Evolutionary conservation across 2,113 vertebrate species (phyloP).

Genomic region (Hylia prasina): DNA sequence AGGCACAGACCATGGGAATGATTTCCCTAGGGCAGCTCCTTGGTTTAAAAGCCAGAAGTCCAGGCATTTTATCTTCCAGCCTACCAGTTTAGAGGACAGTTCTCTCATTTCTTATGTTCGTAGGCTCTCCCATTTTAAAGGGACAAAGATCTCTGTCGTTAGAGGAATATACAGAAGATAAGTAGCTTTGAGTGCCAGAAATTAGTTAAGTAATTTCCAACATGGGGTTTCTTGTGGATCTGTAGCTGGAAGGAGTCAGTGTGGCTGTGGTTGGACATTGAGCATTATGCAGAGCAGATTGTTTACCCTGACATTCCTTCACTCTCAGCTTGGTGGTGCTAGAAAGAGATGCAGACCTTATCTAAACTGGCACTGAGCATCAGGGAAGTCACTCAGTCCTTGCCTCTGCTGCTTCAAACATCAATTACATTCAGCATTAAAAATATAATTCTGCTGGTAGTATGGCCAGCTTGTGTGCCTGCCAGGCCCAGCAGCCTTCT

Average conservation of each 20-base stretch:
- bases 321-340: background rate
- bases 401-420: background rate
- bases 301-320: background rate
- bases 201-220: slow-evolving; percentile 20
- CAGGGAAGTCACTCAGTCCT: background rate
- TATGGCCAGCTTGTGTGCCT: background rate
- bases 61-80: background rate
- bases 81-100: background rate
- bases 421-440: background rate
- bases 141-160: slow-evolving; percentile 7
- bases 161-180: background rate
- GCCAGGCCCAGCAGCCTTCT: background rate
- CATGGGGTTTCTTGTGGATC: background rate
- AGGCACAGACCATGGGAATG: background rate
- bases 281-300: background rate
- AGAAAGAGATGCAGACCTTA: background rate
- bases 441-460: background rate
- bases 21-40: background rate
- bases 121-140: background rate
- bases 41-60: background rate
- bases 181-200: slow-evolving; percentile 8
- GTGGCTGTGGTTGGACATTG: background rate
- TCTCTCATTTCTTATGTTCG: background rate
- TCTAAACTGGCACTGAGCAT: background rate
- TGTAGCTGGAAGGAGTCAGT: slow-evolving; percentile 19